Evolutionary conservation across 1,140 invertebrate species (phyloP).

Genomic region (Brachionus asplanchnoidis): DNA sequence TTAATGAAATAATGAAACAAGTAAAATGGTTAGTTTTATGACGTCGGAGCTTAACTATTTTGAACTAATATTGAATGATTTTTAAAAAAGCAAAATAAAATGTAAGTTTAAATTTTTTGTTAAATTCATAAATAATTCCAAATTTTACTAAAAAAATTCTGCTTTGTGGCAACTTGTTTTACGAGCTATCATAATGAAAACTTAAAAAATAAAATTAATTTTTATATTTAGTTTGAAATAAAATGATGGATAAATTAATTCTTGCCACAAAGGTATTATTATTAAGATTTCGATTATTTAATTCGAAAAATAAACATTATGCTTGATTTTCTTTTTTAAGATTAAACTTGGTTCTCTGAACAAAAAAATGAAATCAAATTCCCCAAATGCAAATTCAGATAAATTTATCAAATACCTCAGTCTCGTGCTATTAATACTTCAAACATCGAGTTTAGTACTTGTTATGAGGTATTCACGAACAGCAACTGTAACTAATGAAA

Average conservation of each 20-base stretch:
- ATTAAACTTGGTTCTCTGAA: not conserved
- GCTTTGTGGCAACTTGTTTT: conserved; percentile 6
- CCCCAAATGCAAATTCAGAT: not conserved
- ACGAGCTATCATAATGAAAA: not conserved
- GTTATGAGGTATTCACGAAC: conserved; percentile 58
- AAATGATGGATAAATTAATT: not conserved
- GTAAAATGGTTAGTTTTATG: not conserved
- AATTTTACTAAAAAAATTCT: not conserved
- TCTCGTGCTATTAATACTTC: conserved; percentile 56
- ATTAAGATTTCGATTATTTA: not conserved
- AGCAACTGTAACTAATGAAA: conserved; percentile 26
- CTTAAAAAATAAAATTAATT: not conserved
- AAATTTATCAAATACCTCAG: conserved; percentile 42
- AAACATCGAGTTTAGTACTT: conserved; percentile 59
- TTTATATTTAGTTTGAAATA: not conserved
- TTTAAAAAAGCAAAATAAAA: not conserved
- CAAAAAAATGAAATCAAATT: not conserved
- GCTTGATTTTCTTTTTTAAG: not conserved
- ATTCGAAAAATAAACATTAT: not conserved
- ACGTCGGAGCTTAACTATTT: not conserved
- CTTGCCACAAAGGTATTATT: not conserved
- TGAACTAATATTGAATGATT: not conserved
- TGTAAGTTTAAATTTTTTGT: not conserved
- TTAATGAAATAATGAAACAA: not conserved
- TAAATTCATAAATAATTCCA: not conserved